A percentile compares a stretch with the other conserved stretches of the same genome.
Conservation (phyloP, 2,888 invertebrate genomes). For the Lissocephala sabroskyi region DNA sequence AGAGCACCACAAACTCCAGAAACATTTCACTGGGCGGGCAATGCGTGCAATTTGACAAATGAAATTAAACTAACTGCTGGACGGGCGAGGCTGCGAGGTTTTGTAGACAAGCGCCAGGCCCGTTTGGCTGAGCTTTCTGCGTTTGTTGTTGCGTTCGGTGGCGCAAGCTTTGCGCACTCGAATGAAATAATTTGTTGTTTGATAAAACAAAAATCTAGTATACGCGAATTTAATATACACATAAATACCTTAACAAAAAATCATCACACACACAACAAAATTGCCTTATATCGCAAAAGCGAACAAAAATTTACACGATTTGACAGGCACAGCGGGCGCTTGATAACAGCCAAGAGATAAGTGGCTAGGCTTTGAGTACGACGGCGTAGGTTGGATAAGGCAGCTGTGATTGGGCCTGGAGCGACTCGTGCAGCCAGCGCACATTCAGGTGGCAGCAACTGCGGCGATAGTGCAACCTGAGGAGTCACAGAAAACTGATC, state of each 20-base stretch:
- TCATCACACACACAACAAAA: too few species aligned
- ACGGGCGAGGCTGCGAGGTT: too few species aligned
- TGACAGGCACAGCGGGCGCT: too few species aligned
- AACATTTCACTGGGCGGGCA: conserved; percentile 29
- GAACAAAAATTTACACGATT: too few species aligned
- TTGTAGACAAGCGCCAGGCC: too few species aligned
- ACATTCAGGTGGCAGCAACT: conserved; percentile 61
- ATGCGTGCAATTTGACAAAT: conserved; percentile 55
- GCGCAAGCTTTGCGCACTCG: conserved; percentile 11
- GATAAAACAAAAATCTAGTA: neutral
- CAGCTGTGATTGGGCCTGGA: conserved; percentile 36
- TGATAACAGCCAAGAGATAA: neutral
- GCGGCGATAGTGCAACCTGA: conserved; percentile 52
- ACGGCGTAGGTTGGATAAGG: conserved; percentile 62
- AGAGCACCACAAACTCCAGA: conserved; percentile 44
- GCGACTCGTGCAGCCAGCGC: conserved; percentile 62
- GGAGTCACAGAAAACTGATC: conserved; percentile 12
- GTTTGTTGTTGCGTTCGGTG: too few species aligned
- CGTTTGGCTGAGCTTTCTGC: conserved; percentile 22
- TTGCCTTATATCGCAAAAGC: neutral
- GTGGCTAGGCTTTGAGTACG: conserved; percentile 22
- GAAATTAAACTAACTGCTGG: conserved; percentile 14
- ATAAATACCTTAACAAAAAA: too few species aligned
- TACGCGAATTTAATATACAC: neutral
- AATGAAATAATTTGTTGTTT: neutral